phyloP scores from a whole-genome alignment of 2,113 vertebrate species.

The Pseudonaja textilis region DNA sequence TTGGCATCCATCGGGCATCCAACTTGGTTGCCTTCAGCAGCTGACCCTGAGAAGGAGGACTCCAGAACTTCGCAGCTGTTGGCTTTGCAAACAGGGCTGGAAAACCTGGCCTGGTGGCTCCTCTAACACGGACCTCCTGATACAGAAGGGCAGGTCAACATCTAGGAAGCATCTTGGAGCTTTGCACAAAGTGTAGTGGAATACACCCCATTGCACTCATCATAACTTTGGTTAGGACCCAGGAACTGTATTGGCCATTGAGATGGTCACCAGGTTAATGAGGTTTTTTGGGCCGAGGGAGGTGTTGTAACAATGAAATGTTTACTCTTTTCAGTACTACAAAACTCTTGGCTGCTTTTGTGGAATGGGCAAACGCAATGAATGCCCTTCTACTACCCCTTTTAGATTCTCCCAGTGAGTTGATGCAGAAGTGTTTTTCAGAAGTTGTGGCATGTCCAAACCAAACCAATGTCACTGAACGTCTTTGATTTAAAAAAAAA shows the following conservation, averaged over 20 bases:
- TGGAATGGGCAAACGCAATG: neutral
- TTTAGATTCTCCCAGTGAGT: slow-evolving; percentile 45
- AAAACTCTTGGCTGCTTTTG: neutral
- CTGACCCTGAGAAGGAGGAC: neutral
- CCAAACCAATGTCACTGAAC: slow-evolving; percentile 15
- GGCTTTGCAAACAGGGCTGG: slow-evolving; percentile 42
- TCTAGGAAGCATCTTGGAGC: slow-evolving; percentile 3
- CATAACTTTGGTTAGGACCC: neutral
- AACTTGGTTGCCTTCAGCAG: neutral
- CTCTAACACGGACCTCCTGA: neutral
- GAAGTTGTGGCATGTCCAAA: slow-evolving; percentile 45
- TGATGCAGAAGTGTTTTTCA: slow-evolving; percentile 51
- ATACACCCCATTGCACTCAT: neutral
- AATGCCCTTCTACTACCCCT: neutral
- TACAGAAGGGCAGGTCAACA: slow-evolving; percentile 55
- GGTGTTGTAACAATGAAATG: neutral
- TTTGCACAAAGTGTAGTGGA: neutral
- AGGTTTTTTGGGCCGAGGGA: no score
- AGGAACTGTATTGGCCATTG: neutral
- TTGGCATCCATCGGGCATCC: neutral
- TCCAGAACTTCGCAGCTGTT: slow-evolving; percentile 24
- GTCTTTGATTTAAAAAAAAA: slow-evolving; percentile 39
- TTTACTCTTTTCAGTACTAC: neutral
- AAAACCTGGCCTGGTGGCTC: slow-evolving; percentile 38
- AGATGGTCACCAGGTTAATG: neutral